Conservation (phyloP, 2,113 vertebrate species). For the Sorex fumeus region DNA sequence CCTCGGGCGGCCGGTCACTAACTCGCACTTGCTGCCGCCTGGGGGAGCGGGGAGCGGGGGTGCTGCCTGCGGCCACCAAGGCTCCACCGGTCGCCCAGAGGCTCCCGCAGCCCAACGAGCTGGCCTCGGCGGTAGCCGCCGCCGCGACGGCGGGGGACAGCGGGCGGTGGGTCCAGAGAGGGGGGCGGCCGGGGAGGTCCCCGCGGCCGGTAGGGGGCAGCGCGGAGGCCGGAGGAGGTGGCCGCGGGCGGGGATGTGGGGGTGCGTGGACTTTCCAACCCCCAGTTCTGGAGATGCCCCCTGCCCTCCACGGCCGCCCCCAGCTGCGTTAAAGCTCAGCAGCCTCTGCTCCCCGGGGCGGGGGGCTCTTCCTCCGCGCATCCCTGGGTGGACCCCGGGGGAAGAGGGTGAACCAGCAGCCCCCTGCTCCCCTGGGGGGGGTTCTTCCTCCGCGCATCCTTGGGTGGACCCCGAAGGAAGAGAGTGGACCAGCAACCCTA, state of each 20-base stretch:
- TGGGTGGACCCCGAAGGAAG: background rate
- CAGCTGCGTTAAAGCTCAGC: too few species aligned
- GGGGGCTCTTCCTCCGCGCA: too few species aligned
- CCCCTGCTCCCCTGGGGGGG: too few species aligned
- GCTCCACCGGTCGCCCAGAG: background rate
- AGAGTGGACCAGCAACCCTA: background rate
- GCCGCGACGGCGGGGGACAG: background rate
- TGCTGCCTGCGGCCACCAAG: too few species aligned
- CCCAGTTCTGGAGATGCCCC: background rate
- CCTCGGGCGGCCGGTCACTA: background rate
- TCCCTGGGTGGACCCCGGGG: too few species aligned
- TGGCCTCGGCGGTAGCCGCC: conserved; percentile 3
- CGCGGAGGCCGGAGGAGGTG: conserved; percentile 1
- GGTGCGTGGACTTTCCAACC: background rate
- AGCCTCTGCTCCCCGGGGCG: too few species aligned
- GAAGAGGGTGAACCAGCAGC: too few species aligned
- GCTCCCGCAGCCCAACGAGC: conserved; percentile 50
- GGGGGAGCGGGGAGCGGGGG: background rate
- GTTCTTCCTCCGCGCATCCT: background rate
- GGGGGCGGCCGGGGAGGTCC: background rate
- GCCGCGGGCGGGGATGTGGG: background rate
- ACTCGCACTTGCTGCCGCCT: background rate
- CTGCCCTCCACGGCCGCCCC: too few species aligned
- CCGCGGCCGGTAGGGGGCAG: conserved; percentile 71
- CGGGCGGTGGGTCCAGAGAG: too few species aligned